These are phyloP conservation scores for Scaeva pyrastri DNA, from an alignment of 2,888 invertebrate species.

Conservation along the genomic window DNA sequence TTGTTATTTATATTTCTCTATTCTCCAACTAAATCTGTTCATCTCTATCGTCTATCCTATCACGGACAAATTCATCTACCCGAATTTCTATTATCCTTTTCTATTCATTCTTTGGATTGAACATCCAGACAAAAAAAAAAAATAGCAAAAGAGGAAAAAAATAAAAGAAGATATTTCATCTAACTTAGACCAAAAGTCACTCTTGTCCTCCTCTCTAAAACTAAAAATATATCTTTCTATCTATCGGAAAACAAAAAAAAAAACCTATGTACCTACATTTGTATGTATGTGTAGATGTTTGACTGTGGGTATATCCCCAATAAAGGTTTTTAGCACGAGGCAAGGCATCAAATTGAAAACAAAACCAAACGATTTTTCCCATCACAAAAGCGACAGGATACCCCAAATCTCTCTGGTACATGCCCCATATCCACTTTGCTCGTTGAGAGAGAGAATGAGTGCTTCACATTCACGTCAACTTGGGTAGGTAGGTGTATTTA, in stretches of 20 bases:
- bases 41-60: neutral
- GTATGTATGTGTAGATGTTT: too few relatives aligned
- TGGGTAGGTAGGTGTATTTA: too few relatives aligned
- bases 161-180: too few relatives aligned
- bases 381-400: slow-evolving; percentile 36
- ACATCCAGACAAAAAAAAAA: neutral
- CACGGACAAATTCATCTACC: neutral
- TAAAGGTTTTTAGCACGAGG: slow-evolving; percentile 53
- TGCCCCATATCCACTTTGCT: slow-evolving; percentile 11
- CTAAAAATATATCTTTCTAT: neutral
- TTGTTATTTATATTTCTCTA: too few relatives aligned
- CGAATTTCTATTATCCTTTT: slow-evolving; percentile 4
- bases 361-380: slow-evolving; percentile 32
- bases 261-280: neutral
- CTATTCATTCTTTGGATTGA: neutral
- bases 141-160: neutral
- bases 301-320: slow-evolving; percentile 29
- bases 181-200: slow-evolving; percentile 7
- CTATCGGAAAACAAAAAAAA: neutral
- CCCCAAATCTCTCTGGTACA: slow-evolving; percentile 24
- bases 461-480: slow-evolving; percentile 24
- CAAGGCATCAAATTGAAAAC: slow-evolving; percentile 60
- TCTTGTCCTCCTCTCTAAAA: neutral
- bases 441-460: neutral
- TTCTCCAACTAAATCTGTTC: too few relatives aligned